Evolutionary conservation across 2,113 vertebrate genomes (phyloP).

Genomic region (Crypturellus undulatus): DNA sequence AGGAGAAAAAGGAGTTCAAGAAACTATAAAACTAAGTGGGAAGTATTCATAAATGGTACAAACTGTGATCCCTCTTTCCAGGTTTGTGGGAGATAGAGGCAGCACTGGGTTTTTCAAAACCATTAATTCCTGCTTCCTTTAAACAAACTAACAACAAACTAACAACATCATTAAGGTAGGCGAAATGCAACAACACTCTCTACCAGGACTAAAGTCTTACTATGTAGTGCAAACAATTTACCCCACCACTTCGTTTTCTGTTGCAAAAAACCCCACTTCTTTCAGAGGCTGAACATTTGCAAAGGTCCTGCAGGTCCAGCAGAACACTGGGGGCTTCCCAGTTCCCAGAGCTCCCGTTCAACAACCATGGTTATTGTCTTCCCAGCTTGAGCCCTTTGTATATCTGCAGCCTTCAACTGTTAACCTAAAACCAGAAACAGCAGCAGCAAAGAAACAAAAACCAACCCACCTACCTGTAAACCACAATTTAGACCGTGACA

Average conservation of each 20-base stretch:
- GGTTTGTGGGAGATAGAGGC: background rate
- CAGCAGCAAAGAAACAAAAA: background rate
- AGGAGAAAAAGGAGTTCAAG: background rate
- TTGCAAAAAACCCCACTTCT: background rate
- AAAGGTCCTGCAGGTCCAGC: background rate
- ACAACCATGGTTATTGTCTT: background rate
- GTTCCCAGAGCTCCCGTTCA: background rate
- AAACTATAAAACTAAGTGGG: background rate
- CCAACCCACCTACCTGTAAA: background rate
- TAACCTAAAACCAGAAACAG: slow-evolving; percentile 35
- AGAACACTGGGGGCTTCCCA: background rate
- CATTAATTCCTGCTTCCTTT: background rate
- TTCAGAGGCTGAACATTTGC: background rate
- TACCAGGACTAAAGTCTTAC: background rate
- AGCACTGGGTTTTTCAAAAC: slow-evolving; percentile 7
- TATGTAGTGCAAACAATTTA: background rate
- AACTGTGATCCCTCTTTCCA: background rate
- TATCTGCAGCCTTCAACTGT: background rate
- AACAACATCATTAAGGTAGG: background rate
- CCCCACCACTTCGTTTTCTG: background rate
- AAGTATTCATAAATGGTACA: background rate
- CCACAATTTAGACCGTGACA: background rate
- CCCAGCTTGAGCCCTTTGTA: background rate
- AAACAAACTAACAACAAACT: background rate
- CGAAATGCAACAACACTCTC: background rate